Percentiles rank a stretch among this genome's conserved stretches.
These are phyloP conservation scores for Charanyca ferruginea DNA, from an alignment of 2,888 invertebrate genomes.

Conservation along the genomic window DNA sequence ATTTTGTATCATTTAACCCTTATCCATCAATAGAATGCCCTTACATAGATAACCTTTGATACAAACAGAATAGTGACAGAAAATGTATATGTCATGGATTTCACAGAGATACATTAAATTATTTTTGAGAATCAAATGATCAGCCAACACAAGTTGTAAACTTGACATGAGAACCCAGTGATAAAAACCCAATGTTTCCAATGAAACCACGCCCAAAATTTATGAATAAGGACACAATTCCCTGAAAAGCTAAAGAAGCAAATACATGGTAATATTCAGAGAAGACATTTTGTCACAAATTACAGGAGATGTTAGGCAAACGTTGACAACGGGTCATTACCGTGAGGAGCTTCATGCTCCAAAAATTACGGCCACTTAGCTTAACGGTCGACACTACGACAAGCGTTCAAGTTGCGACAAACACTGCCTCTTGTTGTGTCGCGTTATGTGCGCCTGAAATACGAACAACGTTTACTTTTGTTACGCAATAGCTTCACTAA, in stretches of 20 bases:
- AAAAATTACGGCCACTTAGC: slow-evolving; percentile 56
- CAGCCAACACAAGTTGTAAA: not conserved
- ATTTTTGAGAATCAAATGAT: slow-evolving; percentile 10
- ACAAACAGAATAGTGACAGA: slow-evolving; percentile 4
- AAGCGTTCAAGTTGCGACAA: slow-evolving; percentile 26
- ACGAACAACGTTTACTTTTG: slow-evolving; percentile 17
- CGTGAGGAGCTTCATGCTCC: slow-evolving; percentile 48
- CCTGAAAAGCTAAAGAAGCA: slow-evolving; percentile 13
- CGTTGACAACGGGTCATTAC: slow-evolving; percentile 57
- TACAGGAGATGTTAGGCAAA: slow-evolving; percentile 37
- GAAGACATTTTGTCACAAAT: slow-evolving; percentile 51
- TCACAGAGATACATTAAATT: not conserved
- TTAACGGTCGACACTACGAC: slow-evolving; percentile 44
- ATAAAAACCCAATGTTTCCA: not conserved
- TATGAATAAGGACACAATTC: slow-evolving; percentile 7
- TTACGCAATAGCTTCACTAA: slow-evolving; percentile 8
- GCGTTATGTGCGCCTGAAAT: slow-evolving; percentile 9
- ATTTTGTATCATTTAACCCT: slow-evolving; percentile 34
- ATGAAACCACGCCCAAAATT: not conserved
- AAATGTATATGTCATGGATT: not conserved
- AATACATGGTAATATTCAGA: slow-evolving; percentile 36
- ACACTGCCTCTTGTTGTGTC: slow-evolving; percentile 14
- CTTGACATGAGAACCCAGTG: not conserved
- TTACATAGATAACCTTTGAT: slow-evolving; percentile 28
- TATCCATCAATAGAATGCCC: slow-evolving; percentile 22